Evolutionary conservation across 30 jellyfish, hydroid and myxozoan species (phyloP), one percentile per base, ranked within the genome.

Genomic region (Cassiopea andromeda): DNA sequence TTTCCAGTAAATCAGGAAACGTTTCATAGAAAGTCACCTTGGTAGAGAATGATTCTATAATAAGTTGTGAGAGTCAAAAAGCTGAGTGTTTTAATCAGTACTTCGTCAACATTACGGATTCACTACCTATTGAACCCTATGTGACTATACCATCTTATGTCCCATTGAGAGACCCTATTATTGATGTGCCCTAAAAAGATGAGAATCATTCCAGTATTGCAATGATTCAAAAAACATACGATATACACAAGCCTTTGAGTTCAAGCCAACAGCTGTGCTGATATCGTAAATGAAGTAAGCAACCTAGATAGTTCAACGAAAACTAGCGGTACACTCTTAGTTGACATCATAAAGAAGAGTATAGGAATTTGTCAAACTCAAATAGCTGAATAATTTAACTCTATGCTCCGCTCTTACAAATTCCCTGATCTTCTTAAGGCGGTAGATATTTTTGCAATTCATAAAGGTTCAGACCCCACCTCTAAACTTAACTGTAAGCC

Each of bases 121-220:
- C 87, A 14, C 73, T 74, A 74, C 60, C 60, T 46, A 38, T 74
- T 74, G 60, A 74, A 10, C 64, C 48, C 44, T 15, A n/a, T 50
- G 72, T 77, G 48, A 77, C 6, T 49, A 66, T 43, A 7, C 73
- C 48, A 44, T 3, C 73, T 66, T 46, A 50, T 77, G 72, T 47
- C 72, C 87, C 87, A 45, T 77, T 50, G 72, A 47, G 38, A 38
- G 87, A 77, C 87, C 87, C 87, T 7, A 54, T 77, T 46, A 14
- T 77, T 7, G 58, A 77, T 54, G 87, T 75, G 38, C 43, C 27
- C 60, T 10, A 5, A 38, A 77, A 77, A 77, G 15, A 77, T 77
- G 75, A 77, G 75, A 13, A 77, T 45, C 87, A 77, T 18, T 77
- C 83, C 64, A 46, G 68, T 27, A 17, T 74, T 3, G 27, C 10